Evolutionary conservation across 2,888 invertebrate species (phyloP), one percentile per base, ranked within the genome.

Genomic region (Emmelina monodactyla): DNA sequence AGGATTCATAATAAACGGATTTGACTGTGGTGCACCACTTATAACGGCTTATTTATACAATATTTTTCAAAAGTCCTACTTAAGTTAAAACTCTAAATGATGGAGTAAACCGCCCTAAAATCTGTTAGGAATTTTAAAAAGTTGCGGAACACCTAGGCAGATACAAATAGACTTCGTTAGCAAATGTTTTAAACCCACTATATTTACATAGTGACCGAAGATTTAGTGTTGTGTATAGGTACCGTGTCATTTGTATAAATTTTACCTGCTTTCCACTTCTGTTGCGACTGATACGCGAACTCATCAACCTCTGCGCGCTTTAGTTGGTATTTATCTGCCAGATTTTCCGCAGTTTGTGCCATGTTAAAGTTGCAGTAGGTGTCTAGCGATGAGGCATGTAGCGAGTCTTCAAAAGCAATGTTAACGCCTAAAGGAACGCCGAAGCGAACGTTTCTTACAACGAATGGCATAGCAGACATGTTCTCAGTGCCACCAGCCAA

Each of bases 331-430:
- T 93, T 87, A 37, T 87, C 91, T 1, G 92, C 94, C 34, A 96
- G 75, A 60, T 94, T 95, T 70, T 96, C 95, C 5, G 95, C 95
- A 0, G 97, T 98, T 44, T 96, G 67, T 0, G 93, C 97, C 97
- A 98, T 98, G 0, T 94, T 93, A 44, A 92, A 83, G 57, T 94
- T 92, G 62, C 93, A 93, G 56, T 91, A 88, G 0, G 87, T 83
- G 58, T 98, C 97, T 9, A 91, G 85, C 3, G 97, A 83, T 2
- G 92, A 88, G 1, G 55, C 43, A 0, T 51, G 46, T 12, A 98
- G 65, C 0, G 86, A 75, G 68, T 97, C 97, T 69, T 97, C 97
- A 39, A 97, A 82, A 46, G 85, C 82, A 16, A 87, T 81, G 43
- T 87, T 88, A 5, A 72, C 73, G 0, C 97, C 97, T 2, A 97